These are phyloP conservation scores for Chesias legatella DNA, from an alignment of 2,888 invertebrate genomes.

Conservation along the genomic window DNA sequence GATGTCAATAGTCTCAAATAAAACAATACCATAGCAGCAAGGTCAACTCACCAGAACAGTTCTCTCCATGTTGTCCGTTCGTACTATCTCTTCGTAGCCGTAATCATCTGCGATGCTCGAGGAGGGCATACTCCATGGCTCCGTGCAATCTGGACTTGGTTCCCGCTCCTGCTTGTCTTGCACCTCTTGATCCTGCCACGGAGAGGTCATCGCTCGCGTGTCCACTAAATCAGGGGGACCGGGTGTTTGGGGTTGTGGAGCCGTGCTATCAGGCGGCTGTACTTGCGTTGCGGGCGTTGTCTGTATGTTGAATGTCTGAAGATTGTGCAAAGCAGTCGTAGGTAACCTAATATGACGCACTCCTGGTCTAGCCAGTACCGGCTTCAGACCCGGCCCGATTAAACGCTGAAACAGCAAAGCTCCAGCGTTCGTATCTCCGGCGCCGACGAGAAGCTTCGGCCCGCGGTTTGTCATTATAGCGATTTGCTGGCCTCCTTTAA, in stretches of 20 bases:
- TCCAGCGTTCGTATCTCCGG: conserved; percentile 78
- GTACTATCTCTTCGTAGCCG: conserved; percentile 66
- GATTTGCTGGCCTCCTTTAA: conserved; percentile 86
- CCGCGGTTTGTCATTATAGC: conserved; percentile 87
- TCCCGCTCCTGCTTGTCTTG: conserved; percentile 57
- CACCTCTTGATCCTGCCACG: conserved; percentile 59
- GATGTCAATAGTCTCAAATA: conserved; percentile 20
- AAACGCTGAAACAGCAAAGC: conserved; percentile 84
- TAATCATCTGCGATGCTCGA: conserved; percentile 57
- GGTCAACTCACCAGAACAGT: conserved; percentile 68
- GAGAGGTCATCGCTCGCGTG: conserved; percentile 56
- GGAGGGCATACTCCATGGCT: conserved; percentile 63
- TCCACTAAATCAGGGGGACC: conserved; percentile 65
- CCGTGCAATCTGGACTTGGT: conserved; percentile 65
- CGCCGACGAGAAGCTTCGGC: conserved; percentile 71
- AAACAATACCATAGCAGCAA: conserved; percentile 12
- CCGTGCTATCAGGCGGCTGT: conserved; percentile 60
- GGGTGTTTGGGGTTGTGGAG: conserved; percentile 52
- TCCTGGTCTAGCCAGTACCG: conserved; percentile 75
- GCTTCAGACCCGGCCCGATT: conserved; percentile 82
- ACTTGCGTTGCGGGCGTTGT: conserved; percentile 46
- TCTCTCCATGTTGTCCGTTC: conserved; percentile 63
- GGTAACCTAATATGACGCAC: conserved; percentile 77
- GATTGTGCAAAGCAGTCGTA: conserved; percentile 66
- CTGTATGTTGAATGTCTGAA: conserved; percentile 60